phyloP scores from a whole-genome alignment of 2,113 vertebrate genomes.

The Rhinoptilus africanus region DNA sequence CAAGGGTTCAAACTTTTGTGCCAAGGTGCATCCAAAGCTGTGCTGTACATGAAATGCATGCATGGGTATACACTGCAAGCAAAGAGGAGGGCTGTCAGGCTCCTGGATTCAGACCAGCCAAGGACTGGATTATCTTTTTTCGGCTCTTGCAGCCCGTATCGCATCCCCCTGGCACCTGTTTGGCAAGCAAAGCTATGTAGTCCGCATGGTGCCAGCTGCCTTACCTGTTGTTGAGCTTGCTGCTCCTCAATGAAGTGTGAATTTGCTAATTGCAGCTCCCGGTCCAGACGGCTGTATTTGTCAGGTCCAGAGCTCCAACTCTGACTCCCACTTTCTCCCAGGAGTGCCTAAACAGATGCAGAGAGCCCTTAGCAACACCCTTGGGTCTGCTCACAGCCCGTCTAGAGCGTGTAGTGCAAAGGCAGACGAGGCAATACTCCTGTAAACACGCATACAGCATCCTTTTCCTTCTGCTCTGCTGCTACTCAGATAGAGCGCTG shows the following conservation, averaged over 20 bases:
- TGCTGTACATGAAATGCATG: background rate
- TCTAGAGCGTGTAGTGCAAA: background rate
- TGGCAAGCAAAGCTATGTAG: background rate
- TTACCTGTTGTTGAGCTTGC: conserved; percentile 93
- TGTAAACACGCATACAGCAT: background rate
- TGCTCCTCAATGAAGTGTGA: conserved; percentile 94
- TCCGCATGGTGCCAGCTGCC: background rate
- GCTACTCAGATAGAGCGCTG: background rate
- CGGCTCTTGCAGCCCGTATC: background rate
- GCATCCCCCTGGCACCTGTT: background rate
- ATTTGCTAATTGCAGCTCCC: conserved; percentile 86
- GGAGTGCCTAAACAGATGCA: conserved; percentile 73
- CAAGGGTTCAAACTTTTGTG: background rate
- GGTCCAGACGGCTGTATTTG: conserved; percentile 84
- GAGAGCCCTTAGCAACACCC: background rate
- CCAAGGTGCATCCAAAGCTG: background rate
- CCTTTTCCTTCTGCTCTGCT: background rate
- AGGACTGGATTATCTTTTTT: background rate
- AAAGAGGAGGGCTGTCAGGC: background rate
- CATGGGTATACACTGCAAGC: background rate
- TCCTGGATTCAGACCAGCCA: background rate
- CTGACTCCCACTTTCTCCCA: conserved; percentile 80
- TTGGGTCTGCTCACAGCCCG: background rate
- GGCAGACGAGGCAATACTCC: background rate
- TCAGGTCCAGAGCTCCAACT: conserved; percentile 81